Evolutionary conservation across 2,888 invertebrate species (phyloP), one percentile per base, ranked within the genome.

Genomic region (Drosophila stalkeri): DNA sequence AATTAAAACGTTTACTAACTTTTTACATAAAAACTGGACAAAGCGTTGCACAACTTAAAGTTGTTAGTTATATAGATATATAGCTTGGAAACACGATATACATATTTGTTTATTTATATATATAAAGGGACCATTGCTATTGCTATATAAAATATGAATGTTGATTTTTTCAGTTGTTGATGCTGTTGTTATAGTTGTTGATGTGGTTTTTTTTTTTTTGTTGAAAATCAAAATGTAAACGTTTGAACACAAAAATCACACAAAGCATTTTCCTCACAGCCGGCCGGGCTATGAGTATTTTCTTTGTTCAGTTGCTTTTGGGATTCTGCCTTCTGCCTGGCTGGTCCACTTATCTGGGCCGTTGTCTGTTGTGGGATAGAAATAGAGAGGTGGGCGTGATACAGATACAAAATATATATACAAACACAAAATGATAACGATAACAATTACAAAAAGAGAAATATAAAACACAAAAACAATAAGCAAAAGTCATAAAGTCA

Each of bases 281-380:
- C 83, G 27, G 43, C 72, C 54, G 41, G 44, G 65, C 75, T 64
- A 55, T 59, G 86, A 89, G 88, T 75, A 80, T 80, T 69, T 71
- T 75, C 72, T 84, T 90, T 90, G 85, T 86, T 86, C 90, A 89
- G 90, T 85, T 86, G 85, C 90, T 90, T 60, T 60, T 89, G 89
- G 68, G 76, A 75, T 78, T 75, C 83, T 77, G 77, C 81, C 39
- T 55, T 62, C 39, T 66, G 78, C 82, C 60, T 59, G 74, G 81
- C 63, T 73, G 82, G 91, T 92, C 93, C 91, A 91, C 89, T 92
- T 92, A 92, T 90, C 92, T 93, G 91, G 92, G 92, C 92, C 92
- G 86, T 92, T 93, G 92, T 91, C 92, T 92, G 91, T 91, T 60
- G 61, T 80, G 75, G 66, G 66, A 80, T 80, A 71, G 79, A 75